Conservation (phyloP, 2,113 vertebrate species). For the Danionella cerebrum region DNA sequence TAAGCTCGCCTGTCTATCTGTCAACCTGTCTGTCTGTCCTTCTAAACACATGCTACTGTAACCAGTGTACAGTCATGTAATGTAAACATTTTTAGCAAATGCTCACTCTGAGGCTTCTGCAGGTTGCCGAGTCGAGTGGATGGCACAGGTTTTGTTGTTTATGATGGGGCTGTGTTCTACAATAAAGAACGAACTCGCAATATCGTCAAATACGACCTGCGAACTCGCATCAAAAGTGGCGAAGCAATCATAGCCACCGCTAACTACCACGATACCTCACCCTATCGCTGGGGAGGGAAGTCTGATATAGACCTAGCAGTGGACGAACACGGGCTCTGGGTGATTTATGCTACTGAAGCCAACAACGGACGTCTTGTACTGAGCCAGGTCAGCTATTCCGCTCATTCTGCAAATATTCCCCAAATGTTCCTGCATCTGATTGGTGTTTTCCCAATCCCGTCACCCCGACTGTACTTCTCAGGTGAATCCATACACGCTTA, state of each 20-base stretch:
- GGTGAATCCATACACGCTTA: conserved; percentile 91
- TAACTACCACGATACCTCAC: conserved; percentile 92
- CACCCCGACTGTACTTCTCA: conserved; percentile 32
- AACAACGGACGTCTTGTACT: conserved; percentile 85
- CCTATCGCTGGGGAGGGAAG: conserved; percentile 92
- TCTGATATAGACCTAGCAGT: conserved; percentile 90
- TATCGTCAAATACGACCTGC: conserved; percentile 87
- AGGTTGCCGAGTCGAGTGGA: conserved; percentile 87
- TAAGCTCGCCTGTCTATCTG: conserved; percentile 45
- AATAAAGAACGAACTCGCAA: conserved; percentile 93
- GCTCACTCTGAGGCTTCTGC: neutral
- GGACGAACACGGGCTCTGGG: conserved; percentile 92
- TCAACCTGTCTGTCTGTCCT: neutral
- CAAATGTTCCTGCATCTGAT: neutral
- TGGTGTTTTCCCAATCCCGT: neutral
- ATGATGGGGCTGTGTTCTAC: conserved; percentile 90
- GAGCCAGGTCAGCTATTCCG: conserved; percentile 82
- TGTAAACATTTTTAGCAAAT: neutral
- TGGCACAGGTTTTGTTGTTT: conserved; percentile 89
- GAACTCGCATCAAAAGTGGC: conserved; percentile 92
- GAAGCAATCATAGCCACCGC: conserved; percentile 87
- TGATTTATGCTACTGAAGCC: conserved; percentile 87
- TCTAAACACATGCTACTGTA: neutral
- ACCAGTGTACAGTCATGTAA: neutral
- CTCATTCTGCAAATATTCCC: no score